Evolutionary conservation across 1,140 invertebrate species (phyloP).

Genomic region (Brachystomella parvula): DNA sequence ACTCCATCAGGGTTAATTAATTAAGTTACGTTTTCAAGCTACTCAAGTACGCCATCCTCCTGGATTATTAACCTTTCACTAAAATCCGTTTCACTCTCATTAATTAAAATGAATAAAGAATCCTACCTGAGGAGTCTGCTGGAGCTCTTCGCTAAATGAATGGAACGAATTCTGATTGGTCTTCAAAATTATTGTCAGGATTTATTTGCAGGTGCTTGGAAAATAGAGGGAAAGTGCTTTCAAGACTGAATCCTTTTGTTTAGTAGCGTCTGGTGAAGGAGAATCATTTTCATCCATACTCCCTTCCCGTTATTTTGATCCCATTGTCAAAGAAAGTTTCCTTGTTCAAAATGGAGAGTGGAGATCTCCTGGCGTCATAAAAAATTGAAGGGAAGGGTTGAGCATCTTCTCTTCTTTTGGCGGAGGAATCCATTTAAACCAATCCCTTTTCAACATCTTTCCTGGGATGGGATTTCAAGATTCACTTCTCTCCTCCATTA

Average conservation of each 20-base stretch:
- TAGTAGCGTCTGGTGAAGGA: background rate
- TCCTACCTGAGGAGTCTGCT: background rate
- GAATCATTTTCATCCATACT: background rate
- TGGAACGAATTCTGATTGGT: no score
- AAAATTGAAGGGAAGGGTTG: constrained; percentile 21
- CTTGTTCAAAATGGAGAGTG: background rate
- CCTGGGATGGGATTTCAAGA: constrained; percentile 8
- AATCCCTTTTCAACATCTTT: constrained; percentile 17
- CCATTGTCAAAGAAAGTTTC: constrained; percentile 5
- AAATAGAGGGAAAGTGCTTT: background rate
- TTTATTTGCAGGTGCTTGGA: background rate
- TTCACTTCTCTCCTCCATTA: background rate
- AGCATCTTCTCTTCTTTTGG: constrained; percentile 13
- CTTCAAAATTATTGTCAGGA: no score
- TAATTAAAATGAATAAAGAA: background rate
- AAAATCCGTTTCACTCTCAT: constrained; percentile 1
- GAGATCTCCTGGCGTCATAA: constrained; percentile 4
- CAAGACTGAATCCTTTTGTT: background rate
- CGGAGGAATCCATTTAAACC: constrained; percentile 20
- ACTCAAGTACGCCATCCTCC: background rate
- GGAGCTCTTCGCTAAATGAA: background rate
- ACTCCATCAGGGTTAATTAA: background rate
- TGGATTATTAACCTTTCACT: background rate
- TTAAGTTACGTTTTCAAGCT: background rate
- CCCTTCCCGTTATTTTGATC: constrained; percentile 3